Evolutionary conservation across 2,888 invertebrate species (phyloP).

Genomic region (Bibio marci): DNA sequence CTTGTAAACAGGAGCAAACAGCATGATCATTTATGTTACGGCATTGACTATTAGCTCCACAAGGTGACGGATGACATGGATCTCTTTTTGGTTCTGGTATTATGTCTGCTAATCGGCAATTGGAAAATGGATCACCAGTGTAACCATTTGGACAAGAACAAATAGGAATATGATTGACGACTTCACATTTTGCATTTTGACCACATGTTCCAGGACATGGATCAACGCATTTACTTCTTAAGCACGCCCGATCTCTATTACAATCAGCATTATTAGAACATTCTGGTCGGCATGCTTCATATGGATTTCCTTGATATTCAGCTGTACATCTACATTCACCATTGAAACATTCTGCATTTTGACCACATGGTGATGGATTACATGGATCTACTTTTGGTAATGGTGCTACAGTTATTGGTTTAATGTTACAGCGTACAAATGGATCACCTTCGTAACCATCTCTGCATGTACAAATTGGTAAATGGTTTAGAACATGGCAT

Average conservation of each 20-base stretch:
- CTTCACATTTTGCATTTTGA: slow-evolving; percentile 50
- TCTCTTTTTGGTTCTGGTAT: slow-evolving; percentile 16
- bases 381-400: slow-evolving; percentile 34
- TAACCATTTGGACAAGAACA: slow-evolving; percentile 51
- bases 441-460: slow-evolving; percentile 38
- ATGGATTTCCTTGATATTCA: slow-evolving; percentile 54
- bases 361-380: slow-evolving; percentile 57
- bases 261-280: slow-evolving; percentile 59
- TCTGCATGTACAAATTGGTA: slow-evolving; percentile 46
- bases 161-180: slow-evolving; percentile 56
- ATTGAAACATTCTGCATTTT: slow-evolving; percentile 44
- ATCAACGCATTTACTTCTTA: slow-evolving; percentile 52
- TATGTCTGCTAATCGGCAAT: slow-evolving; percentile 28
- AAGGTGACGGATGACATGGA: slow-evolving; percentile 40
- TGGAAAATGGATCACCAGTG: slow-evolving; percentile 53
- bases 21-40: slow-evolving; percentile 38
- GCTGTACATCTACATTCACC: slow-evolving; percentile 54
- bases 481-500: slow-evolving; percentile 47
- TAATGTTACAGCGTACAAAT: slow-evolving; percentile 29
- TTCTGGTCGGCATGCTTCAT: slow-evolving; percentile 50
- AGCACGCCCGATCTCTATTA: slow-evolving; percentile 45
- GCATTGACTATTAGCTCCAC: slow-evolving; percentile 43
- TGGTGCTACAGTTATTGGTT: neutral
- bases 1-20: slow-evolving; percentile 51
- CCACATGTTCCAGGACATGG: slow-evolving; percentile 64